phyloP scores from a whole-genome alignment of 2,797 vertebrate genomes.

The Salmo trutta region DNA sequence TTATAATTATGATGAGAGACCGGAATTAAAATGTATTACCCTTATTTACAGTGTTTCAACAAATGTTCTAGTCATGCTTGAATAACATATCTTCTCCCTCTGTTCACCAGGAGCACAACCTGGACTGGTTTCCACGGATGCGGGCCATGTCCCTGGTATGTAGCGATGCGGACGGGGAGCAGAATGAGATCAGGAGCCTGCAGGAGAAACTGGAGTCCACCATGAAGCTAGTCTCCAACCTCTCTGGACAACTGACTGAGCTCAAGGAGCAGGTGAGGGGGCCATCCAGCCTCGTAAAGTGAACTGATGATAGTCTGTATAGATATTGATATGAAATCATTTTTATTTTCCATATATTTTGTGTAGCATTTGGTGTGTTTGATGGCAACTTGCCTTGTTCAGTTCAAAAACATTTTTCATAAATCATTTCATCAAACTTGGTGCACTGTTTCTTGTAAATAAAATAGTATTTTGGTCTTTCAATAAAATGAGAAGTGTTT shows the following conservation, averaged over 20 bases:
- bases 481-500: slow-evolving; percentile 75
- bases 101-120: slow-evolving; percentile 86
- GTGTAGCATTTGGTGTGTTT: slow-evolving; percentile 32
- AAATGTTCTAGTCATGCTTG: not conserved
- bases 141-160: slow-evolving; percentile 97
- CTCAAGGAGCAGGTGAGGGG: slow-evolving; percentile 92
- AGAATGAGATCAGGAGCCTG: slow-evolving; percentile 94
- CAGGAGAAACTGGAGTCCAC: slow-evolving; percentile 98
- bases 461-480: slow-evolving; percentile 50
- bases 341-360: not conserved
- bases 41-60: not conserved
- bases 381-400: slow-evolving; percentile 32
- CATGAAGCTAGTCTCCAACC: slow-evolving; percentile 94
- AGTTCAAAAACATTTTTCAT: not conserved
- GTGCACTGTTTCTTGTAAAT: slow-evolving; percentile 59
- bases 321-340: not conserved
- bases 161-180: slow-evolving; percentile 94
- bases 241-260: slow-evolving; percentile 93
- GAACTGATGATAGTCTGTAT: not conserved
- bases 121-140: slow-evolving; percentile 98
- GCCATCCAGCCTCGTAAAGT: not conserved
- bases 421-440: not conserved
- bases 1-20: not conserved
- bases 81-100: not conserved
- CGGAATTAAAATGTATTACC: not conserved